Evolutionary conservation across 2,888 invertebrate species (phyloP).

Genomic region (Hemicrepidius hirtus): DNA sequence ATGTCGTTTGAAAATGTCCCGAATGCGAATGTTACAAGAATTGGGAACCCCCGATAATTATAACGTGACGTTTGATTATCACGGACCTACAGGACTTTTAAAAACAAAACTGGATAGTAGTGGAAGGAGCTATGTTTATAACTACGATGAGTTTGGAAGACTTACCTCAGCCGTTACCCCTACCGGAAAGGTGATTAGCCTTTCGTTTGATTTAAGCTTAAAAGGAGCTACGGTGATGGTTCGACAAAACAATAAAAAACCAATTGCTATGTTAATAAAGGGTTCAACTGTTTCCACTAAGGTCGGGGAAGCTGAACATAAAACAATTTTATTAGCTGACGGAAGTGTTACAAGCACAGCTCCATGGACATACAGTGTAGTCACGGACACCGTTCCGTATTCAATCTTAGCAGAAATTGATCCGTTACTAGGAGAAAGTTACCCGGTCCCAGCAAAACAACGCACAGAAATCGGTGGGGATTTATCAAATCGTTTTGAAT

Average conservation of each 20-base stretch:
- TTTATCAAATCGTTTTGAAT: slow-evolving; percentile 94
- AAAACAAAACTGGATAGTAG: slow-evolving; percentile 93
- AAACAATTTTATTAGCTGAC: slow-evolving; percentile 86
- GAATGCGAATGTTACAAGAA: slow-evolving; percentile 94
- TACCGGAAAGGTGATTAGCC: slow-evolving; percentile 93
- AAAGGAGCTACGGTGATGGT: slow-evolving; percentile 93
- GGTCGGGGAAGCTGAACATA: slow-evolving; percentile 87
- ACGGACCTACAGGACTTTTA: slow-evolving; percentile 90
- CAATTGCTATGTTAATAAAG: slow-evolving; percentile 90
- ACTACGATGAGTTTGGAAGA: slow-evolving; percentile 96
- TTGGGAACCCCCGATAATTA: slow-evolving; percentile 94
- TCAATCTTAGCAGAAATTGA: slow-evolving; percentile 92
- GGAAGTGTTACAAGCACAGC: slow-evolving; percentile 87
- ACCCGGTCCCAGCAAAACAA: slow-evolving; percentile 93
- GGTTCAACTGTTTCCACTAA: slow-evolving; percentile 89
- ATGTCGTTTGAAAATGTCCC: slow-evolving; percentile 91
- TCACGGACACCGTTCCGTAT: slow-evolving; percentile 94
- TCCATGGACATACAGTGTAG: slow-evolving; percentile 91
- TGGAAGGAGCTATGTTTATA: slow-evolving; percentile 93
- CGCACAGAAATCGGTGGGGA: slow-evolving; percentile 93
- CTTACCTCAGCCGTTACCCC: slow-evolving; percentile 94
- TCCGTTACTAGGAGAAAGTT: slow-evolving; percentile 91
- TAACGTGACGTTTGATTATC: slow-evolving; percentile 95
- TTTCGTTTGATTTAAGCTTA: slow-evolving; percentile 91
- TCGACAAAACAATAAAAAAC: slow-evolving; percentile 87